Base-by-base conservation (phyloP, 1,140 invertebrate genomes). In the Drosophila rhopaloa region DNA sequence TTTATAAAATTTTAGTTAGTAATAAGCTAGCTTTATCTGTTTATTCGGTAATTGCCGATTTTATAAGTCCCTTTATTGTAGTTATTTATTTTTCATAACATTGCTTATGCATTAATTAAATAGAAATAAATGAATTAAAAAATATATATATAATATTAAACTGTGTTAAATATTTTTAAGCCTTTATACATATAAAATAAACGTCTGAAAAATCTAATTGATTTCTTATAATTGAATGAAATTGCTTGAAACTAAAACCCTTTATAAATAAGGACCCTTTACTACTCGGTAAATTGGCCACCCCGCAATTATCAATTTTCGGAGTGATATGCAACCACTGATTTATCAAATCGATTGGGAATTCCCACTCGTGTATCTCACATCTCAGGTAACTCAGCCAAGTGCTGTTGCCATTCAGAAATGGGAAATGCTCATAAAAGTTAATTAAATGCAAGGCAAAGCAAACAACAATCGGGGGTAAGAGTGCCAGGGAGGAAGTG, bases 361-460 rank as follows among this genome's bases (percentile, higher is more conserved):
- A 35, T 47, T 70, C 65, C 50, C 66, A 58, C 19, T 57, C 44
- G 29, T 16, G 67, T 71, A 70, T 71, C 65, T 48, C 37, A 19
- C 9, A 57, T 46, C 43, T 48, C 68, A 50, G 68, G 68, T 71
- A 67, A 19, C 43, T 35, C 50, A 19, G 14, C 46, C 63, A n/a
- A 10, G 57, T 46, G 43, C 27, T 35, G 43, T 35, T 38, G 32
- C 43, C 60, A 66, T 83, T 61, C 66, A 59, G 55, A 73, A 67
- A 44, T 55, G 54, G 54, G 53, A 85, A 85, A 85, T 81, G 68
- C 82, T 80, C 73, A 86, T 85, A 85, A 85, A 85, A 85, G 77
- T 85, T 85, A 85, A 85, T 85, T 85, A 85, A 85, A 85, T 85
- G 82, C 81, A 85, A 85, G 79, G 67, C 62, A 68, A 79, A 72